These are phyloP conservation scores for Hydropotes inermis DNA, from an alignment of 2,113 vertebrate genomes.

Conservation along the genomic window DNA sequence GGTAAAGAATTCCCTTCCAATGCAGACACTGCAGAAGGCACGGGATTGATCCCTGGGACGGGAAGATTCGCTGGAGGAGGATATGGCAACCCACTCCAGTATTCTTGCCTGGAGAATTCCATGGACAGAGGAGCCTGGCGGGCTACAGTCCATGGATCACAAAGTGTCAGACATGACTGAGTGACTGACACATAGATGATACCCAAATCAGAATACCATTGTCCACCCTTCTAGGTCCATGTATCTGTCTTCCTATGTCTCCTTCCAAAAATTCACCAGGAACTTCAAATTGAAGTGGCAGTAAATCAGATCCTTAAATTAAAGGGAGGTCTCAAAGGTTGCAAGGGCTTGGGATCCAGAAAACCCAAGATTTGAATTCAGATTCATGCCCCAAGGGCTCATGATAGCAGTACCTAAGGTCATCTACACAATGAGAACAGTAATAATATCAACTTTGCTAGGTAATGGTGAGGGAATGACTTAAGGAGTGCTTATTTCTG, in stretches of 20 bases:
- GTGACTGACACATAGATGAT: neutral
- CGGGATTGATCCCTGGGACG: neutral
- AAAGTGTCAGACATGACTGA: neutral
- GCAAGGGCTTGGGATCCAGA: neutral
- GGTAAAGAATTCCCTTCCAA: neutral
- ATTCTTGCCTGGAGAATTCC: neutral
- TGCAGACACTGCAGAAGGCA: neutral
- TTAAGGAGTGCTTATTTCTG: neutral
- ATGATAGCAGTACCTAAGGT: accelerated
- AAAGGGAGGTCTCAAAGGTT: neutral
- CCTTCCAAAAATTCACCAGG: neutral
- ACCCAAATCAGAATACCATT: neutral
- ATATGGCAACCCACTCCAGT: neutral
- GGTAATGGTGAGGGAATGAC: neutral
- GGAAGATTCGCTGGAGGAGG: neutral
- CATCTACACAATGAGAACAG: neutral
- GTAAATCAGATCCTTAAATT: neutral
- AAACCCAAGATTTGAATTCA: neutral
- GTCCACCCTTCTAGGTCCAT: neutral
- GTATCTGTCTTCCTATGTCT: neutral
- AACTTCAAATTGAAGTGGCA: neutral
- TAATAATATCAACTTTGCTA: neutral
- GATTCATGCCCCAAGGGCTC: neutral
- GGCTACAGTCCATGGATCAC: neutral
- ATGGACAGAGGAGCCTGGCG: neutral